phyloP scores from a whole-genome alignment of 2,888 invertebrate species.

The Apodemia duryi region DNA sequence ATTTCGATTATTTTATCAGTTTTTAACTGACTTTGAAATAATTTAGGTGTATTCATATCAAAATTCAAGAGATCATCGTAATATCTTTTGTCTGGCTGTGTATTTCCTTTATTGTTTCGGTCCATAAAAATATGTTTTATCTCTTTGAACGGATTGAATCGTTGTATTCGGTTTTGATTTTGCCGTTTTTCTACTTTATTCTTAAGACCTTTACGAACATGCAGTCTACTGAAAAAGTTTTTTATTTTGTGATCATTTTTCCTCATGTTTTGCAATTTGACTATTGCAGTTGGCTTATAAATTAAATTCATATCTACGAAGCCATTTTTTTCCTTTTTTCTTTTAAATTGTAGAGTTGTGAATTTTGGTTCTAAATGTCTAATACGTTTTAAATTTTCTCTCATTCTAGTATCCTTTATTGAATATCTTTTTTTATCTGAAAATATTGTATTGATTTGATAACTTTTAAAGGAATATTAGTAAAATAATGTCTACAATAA shows the following conservation, averaged over 20 bases:
- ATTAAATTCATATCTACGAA: slow-evolving; percentile 43
- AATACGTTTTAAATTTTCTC: not conserved
- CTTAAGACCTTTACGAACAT: slow-evolving; percentile 31
- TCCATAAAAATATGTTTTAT: slow-evolving; percentile 43
- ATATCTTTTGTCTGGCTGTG: slow-evolving; percentile 26
- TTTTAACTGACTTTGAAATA: slow-evolving; percentile 35
- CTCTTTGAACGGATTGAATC: slow-evolving; percentile 47
- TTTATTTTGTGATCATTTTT: slow-evolving; percentile 30
- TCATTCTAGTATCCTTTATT: not conserved
- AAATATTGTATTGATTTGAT: not conserved
- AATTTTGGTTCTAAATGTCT: slow-evolving; percentile 9
- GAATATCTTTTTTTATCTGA: slow-evolving; percentile 2
- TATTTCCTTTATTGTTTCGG: slow-evolving; percentile 24
- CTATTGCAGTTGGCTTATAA: slow-evolving; percentile 40
- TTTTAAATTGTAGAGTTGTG: slow-evolving; percentile 28
- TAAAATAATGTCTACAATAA: too few species aligned
- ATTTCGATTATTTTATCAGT: slow-evolving; percentile 34
- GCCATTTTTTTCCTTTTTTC: slow-evolving; percentile 24
- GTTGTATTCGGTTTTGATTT: slow-evolving; percentile 33
- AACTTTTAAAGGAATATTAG: too few species aligned
- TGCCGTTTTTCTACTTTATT: slow-evolving; percentile 33
- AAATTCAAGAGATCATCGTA: slow-evolving; percentile 38
- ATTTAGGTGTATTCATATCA: slow-evolving; percentile 30
- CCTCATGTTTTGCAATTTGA: slow-evolving; percentile 35
- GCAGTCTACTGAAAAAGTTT: slow-evolving; percentile 29